These are phyloP conservation scores for Perca fluviatilis DNA, from an alignment of 2,113 vertebrate genomes.

Conservation along the genomic window DNA sequence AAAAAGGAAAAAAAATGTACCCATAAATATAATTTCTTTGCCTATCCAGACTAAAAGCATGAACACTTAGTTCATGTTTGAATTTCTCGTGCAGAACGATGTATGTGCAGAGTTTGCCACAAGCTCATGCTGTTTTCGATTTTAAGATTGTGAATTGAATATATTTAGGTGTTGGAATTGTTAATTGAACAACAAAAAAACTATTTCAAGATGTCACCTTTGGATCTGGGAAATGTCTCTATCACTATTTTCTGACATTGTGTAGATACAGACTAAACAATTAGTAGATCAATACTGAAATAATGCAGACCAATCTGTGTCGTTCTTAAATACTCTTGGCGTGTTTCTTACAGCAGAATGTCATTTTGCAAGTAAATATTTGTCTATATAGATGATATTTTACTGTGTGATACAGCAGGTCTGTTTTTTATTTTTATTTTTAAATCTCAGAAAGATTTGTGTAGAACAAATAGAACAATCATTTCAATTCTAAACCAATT, in stretches of 20 bases:
- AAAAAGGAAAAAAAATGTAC: too few relatives aligned
- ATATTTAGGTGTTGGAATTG: background rate
- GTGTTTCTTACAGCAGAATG: background rate
- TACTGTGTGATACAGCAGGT: background rate
- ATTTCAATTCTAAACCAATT: conserved; percentile 1
- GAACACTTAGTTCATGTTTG: background rate
- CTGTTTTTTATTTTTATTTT: background rate
- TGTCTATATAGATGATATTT: background rate
- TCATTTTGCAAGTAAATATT: background rate
- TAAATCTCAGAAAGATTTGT: background rate
- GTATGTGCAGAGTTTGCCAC: background rate
- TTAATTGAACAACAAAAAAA: background rate
- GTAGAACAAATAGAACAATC: background rate
- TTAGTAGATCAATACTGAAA: background rate
- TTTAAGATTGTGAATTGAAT: background rate
- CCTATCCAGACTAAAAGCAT: background rate
- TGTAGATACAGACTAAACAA: background rate
- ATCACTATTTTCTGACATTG: background rate
- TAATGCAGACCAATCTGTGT: background rate
- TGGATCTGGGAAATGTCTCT: background rate
- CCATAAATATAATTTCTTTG: background rate
- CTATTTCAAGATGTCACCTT: background rate
- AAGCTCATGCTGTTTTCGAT: background rate
- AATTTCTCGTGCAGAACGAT: background rate
- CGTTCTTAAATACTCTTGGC: background rate